Evolutionary conservation across 1,140 invertebrate species (phyloP), one percentile per base, ranked within the genome.

Genomic region (Drosophila ercepeae): DNA sequence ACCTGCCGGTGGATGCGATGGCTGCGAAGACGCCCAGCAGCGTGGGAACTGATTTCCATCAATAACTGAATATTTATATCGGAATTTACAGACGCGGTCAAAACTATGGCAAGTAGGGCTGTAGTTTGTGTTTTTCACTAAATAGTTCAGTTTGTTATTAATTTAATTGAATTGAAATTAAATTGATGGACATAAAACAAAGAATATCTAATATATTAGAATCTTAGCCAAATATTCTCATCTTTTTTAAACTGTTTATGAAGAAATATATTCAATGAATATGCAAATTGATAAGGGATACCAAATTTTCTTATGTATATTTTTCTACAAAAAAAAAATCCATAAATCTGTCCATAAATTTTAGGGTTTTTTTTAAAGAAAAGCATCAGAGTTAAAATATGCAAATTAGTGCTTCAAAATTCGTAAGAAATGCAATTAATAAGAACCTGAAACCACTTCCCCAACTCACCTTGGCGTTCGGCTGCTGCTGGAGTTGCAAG

Each of bases 401-500:
- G 29, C 9, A 32, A 32, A 32, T n/a, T 32, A 32, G 29, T 3
- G 0, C 11, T 32, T n/a, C 11, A n/a, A 32, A 32, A 32, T 32
- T 32, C 29, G 9, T 3, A n/a, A 11, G 29, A 32, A 32, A n/a
- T 32, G 29, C 29, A 32, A 32, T 32, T 32, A 32, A 32, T 32
- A 32, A 32, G 9, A 32, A 39, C 36, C 36, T 13, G 36, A 7
- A 14, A 16, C n/a, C 5, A 13, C 14, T 8, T 36, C 44, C 42
- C 9, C 49, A 89, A 61, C 92, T 92, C 81, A 96, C 95, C 94
- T 96, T 96, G 50, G 93, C 94, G 51, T 94, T 94, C 45, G 94
- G 92, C 72, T 93, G 93, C 68, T 86, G 81, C 64, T 95, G 95
- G 75, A 96, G 95, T 86, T 97, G 96, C n/a, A 98, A 93, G 91